phyloP scores from a whole-genome alignment of 1,140 invertebrate species.

The Himalopsyche phryganea region DNA sequence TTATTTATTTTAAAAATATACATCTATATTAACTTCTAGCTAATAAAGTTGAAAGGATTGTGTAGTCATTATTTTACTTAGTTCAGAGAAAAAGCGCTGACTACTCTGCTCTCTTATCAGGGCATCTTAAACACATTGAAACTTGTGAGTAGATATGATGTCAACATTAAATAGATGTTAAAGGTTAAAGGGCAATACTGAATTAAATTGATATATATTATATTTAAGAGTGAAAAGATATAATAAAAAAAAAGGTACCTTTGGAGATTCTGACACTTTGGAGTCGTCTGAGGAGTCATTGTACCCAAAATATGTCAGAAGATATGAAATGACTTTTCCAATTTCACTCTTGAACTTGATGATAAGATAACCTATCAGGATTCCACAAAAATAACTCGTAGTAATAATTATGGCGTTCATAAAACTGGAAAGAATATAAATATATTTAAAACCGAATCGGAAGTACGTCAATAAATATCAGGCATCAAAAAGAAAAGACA shows the following conservation, averaged over 20 bases:
- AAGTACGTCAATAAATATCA: neutral
- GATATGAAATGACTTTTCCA: conserved; percentile 3
- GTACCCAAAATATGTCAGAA: conserved; percentile 13
- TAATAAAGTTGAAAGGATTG: no score
- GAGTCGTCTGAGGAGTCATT: neutral
- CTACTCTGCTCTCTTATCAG: no score
- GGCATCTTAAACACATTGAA: no score
- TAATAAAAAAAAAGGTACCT: conserved; percentile 2
- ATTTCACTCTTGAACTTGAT: conserved; percentile 25
- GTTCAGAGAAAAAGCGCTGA: no score
- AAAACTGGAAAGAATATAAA: conserved; percentile 15
- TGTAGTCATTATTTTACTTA: no score
- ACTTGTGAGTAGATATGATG: no score
- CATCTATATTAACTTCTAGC: no score
- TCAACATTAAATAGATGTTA: no score
- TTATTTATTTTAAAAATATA: no score
- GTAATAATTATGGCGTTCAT: conserved; percentile 21
- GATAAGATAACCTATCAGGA: conserved; percentile 26
- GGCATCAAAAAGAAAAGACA: neutral
- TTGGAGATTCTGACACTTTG: conserved; percentile 12
- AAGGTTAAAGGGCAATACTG: no score
- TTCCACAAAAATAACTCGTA: conserved; percentile 24
- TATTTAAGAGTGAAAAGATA: neutral
- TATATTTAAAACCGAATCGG: neutral
- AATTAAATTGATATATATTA: no score